Evolutionary conservation across 1,140 invertebrate species (phyloP), one percentile per base, ranked within the genome.

Genomic region (Sycophaga agraensis): DNA sequence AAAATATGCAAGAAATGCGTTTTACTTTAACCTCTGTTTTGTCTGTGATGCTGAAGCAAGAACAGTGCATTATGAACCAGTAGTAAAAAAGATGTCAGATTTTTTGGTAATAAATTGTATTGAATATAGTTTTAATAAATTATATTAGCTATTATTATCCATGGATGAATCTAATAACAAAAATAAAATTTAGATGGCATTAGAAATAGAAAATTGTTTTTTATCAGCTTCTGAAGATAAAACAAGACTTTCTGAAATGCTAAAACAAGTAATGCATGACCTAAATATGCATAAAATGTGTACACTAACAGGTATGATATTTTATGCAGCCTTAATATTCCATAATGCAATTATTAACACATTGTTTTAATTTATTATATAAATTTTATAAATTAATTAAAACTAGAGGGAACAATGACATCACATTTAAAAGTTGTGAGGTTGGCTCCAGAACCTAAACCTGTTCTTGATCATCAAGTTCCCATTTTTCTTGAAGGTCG

Each of bases 11-110:
- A 83, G 96, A 63, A 98, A 98, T 83, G 91, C 92, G 24, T 91
- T 94, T 68, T 90, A 96, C 54, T 98, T 98, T 77, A 98, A 98
- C 80, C 77, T 97, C 3, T 97, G 95, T 75, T 96, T 98, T 79
- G 94, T 97, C 0, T 97, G 93, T 75, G 91, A 96, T 70, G 88
- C 89, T 31, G 89, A 89, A 81, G 89, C 92, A 0, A 86, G 92
- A 53, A 94, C 93, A 14, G 89, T 94, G 2, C 92, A 94, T 69
- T 97, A 96, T 82, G 95, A 97, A 75, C 87, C 91, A 0, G 90
- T 97, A 42, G 91, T 97, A 0, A 94, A 92, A 69, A 97, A 97
- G 75, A 85, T 98, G 45, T 92, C 93, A 0, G 91, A 94, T 75
- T 96, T 96, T 80, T 83, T 98, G 73, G 88, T 91, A 80, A 83